Conservation (phyloP, 1,140 invertebrate genomes). For the Heliconius eleuchia region DNA sequence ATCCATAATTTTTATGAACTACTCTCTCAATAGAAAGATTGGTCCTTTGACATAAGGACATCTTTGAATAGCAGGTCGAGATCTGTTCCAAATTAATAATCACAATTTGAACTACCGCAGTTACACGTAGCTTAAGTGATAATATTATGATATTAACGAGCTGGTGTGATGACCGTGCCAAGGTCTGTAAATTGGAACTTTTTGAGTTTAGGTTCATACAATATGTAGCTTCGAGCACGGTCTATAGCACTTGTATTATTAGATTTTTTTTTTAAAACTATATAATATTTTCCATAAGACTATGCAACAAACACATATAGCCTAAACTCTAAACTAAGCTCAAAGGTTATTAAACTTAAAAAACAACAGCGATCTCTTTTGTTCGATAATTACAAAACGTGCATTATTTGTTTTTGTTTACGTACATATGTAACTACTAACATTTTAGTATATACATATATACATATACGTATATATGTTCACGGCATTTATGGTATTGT, state of each 20-base stretch:
- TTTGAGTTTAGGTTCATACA: no score
- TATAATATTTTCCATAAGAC: no score
- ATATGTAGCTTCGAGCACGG: no score
- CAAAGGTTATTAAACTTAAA: conserved; percentile 2
- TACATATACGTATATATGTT: not conserved
- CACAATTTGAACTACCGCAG: no score
- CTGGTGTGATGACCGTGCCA: no score
- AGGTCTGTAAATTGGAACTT: no score
- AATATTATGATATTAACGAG: no score
- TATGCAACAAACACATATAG: not conserved
- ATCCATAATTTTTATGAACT: not conserved
- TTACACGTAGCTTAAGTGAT: no score
- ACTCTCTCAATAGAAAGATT: not conserved
- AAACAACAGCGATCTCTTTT: conserved; percentile 27
- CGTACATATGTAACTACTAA: conserved; percentile 12
- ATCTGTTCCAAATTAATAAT: no score
- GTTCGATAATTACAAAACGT: conserved; percentile 25
- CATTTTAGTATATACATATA: conserved; percentile 16
- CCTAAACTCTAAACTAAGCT: conserved; percentile 3
- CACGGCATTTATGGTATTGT: conserved; percentile 36
- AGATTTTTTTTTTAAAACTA: no score
- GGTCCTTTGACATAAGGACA: not conserved
- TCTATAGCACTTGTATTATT: no score
- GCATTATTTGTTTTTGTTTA: conserved; percentile 19
- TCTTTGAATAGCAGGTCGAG: no score